Evolutionary conservation across 2,797 vertebrate species (phyloP), one percentile per base, ranked within the genome.

Genomic region (Myotis myotis): DNA sequence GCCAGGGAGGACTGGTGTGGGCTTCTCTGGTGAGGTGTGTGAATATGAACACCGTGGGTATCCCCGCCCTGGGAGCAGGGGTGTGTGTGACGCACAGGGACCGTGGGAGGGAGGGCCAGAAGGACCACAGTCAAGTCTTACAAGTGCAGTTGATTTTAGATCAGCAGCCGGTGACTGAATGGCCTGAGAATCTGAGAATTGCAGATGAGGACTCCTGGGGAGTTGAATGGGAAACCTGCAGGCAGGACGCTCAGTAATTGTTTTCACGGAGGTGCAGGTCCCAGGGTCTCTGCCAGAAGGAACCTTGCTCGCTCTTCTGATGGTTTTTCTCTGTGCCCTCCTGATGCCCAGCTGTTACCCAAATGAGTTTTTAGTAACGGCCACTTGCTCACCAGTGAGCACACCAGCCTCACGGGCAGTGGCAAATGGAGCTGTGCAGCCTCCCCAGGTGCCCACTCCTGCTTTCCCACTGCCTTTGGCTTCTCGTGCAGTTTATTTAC

Each of bases 371-470:
- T 36, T 86, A 41, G 12, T 5, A 16, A 36, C 16, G 1, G 66
- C 44, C 20, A 7, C 49, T 0, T 20, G 19, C 51, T 70, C 9
- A 6, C 28, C 17, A 19, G 19, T 8, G 28, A 64, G 62, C 15
- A 16, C 1, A 3, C 8, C 10, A 16, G 9, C n/a, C 7, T 28
- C 0, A 3, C 12, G 12, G 51, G 28, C 82, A 51, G n/a, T 8
- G 6, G 36, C 25, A 36, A 74, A 2, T 47, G 38, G 36, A 53
- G 12, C 28, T 1, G 16, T 66, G 28, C 8, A 1, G 33, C 30
- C 60, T 10, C 5, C 22, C 51, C 19, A 8, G 6, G 1, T 0
- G 1, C 36, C 38, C 5, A 5, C 53, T 9, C 23, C 33, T 17
- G 2, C 15, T 47, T 36, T 20, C 72, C 44, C 8, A 0, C 41